phyloP scores from a whole-genome alignment of 2,113 vertebrate species.

The Saguinus imperator region DNA sequence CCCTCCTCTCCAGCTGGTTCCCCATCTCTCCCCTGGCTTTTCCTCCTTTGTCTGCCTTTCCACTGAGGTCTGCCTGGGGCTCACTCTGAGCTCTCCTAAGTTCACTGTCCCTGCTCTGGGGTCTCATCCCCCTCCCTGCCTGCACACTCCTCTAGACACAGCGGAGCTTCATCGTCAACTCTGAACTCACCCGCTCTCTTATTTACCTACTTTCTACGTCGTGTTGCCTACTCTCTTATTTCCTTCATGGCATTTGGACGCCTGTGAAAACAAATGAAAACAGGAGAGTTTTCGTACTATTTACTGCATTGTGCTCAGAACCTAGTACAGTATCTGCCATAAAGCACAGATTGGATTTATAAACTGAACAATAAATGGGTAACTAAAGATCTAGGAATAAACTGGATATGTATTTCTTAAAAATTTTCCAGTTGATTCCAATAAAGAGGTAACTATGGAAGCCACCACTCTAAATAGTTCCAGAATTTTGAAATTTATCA shows the following conservation, averaged over 20 bases:
- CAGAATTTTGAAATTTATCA: neutral
- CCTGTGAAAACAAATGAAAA: neutral
- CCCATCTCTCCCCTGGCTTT: too few relatives aligned
- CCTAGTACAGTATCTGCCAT: rapidly evolving
- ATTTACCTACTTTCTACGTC: too few relatives aligned
- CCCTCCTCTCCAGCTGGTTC: neutral
- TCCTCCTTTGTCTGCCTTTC: neutral
- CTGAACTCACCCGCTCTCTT: too few relatives aligned
- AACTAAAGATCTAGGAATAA: too few relatives aligned
- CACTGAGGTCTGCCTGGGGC: neutral
- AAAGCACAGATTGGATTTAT: too few relatives aligned
- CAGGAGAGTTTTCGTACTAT: neutral
- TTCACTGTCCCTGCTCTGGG: neutral
- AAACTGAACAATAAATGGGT: too few relatives aligned
- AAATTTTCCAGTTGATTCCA: too few relatives aligned
- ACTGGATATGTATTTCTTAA: neutral
- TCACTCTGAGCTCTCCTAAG: neutral
- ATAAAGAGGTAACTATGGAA: neutral
- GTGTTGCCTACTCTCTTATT: too few relatives aligned
- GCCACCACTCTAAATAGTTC: neutral
- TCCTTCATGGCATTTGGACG: neutral
- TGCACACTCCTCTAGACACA: too few relatives aligned
- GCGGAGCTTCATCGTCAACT: too few relatives aligned
- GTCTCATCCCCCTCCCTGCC: neutral
- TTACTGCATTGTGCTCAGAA: neutral